Conservation (phyloP, 1,140 invertebrate species). For the Laupala kohalensis region DNA sequence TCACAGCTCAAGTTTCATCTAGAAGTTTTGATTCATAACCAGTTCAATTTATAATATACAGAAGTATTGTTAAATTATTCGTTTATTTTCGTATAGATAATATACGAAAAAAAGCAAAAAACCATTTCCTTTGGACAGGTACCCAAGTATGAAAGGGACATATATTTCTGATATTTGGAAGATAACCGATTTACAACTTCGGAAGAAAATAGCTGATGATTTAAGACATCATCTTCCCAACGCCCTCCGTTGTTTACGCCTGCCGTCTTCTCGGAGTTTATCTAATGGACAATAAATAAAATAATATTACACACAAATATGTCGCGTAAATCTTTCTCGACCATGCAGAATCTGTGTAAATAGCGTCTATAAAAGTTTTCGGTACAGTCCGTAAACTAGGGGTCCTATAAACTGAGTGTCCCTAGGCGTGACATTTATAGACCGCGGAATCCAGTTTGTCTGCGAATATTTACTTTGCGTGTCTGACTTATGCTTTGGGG, state of each 20-base stretch:
- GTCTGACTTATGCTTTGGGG: not conserved
- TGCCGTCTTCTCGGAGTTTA: not conserved
- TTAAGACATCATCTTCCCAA: not conserved
- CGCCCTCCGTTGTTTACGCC: not conserved
- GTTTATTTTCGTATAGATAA: too few relatives aligned
- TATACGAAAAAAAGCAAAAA: too few relatives aligned
- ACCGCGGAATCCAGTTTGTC: not conserved
- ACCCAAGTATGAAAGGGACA: too few relatives aligned
- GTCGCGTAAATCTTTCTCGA: not conserved
- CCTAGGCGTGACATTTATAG: not conserved
- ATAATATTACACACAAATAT: not conserved
- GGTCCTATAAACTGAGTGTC: not conserved
- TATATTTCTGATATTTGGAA: too few relatives aligned
- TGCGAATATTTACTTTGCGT: not conserved
- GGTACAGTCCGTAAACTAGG: not conserved
- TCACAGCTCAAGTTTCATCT: too few relatives aligned
- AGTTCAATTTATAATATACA: too few relatives aligned
- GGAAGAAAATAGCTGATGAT: not conserved
- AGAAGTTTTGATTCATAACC: too few relatives aligned
- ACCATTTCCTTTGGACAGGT: too few relatives aligned
- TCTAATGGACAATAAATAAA: not conserved
- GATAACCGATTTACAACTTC: too few relatives aligned
- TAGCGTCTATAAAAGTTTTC: not conserved
- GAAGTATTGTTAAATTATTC: too few relatives aligned
- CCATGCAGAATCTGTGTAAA: not conserved